Conservation (phyloP, 2,797 vertebrate genomes). For the Naso thynnoides region DNA sequence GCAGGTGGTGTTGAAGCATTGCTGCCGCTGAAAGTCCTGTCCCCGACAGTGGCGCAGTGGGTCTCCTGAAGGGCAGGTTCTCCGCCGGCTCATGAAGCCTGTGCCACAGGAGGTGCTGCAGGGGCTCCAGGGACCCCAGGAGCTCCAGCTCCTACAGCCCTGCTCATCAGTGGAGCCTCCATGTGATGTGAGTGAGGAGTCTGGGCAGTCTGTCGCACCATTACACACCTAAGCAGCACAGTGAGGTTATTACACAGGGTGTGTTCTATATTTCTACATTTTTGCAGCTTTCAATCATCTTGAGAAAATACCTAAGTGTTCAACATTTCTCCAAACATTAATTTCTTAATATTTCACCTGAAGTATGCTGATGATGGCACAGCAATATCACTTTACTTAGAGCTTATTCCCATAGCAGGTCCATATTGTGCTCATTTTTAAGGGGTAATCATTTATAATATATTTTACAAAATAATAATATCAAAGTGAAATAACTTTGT, state of each 20-base stretch:
- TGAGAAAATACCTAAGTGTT: background rate
- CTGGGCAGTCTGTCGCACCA: slow-evolving; percentile 83
- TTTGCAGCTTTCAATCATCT: background rate
- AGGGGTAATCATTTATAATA: too few species aligned
- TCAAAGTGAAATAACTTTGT: background rate
- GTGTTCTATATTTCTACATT: too few species aligned
- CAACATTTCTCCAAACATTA: background rate
- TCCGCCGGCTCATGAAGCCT: slow-evolving; percentile 79
- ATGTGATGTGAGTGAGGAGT: slow-evolving; percentile 34
- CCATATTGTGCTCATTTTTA: too few species aligned
- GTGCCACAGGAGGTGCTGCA: slow-evolving; percentile 88
- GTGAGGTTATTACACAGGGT: background rate
- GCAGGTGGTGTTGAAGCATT: slow-evolving; percentile 89
- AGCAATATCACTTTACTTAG: background rate
- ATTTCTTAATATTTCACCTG: background rate
- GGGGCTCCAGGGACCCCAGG: slow-evolving; percentile 87
- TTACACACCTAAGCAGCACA: slow-evolving; percentile 87
- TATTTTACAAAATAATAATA: too few species aligned
- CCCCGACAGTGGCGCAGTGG: slow-evolving; percentile 84
- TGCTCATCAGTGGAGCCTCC: slow-evolving; percentile 80
- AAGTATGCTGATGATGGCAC: background rate
- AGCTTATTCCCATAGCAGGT: background rate
- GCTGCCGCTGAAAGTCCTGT: slow-evolving; percentile 77
- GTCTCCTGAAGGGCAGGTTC: slow-evolving; percentile 79
- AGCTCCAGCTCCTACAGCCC: slow-evolving; percentile 86